Base-by-base conservation (phyloP, 2,797 vertebrate genomes). In the Tenualosa thibaudeaui region DNA sequence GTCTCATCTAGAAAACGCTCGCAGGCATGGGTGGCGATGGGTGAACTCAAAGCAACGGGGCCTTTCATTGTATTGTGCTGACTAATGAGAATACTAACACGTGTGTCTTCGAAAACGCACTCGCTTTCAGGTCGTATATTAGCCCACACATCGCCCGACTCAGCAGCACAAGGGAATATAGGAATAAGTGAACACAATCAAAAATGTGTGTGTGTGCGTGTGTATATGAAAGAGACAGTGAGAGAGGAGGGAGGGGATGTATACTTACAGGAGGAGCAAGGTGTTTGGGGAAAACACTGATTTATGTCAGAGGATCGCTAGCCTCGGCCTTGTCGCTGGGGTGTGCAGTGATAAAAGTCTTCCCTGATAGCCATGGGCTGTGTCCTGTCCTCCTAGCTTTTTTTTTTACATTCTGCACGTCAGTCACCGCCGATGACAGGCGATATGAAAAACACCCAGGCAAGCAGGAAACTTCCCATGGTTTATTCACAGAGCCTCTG, bases 401-500 rank as follows among this genome's bases (percentile, higher is more conserved):
- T 68, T 82, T 68, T 31, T 68, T 17, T 40, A 10, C 89, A 90
- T 91, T 90, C 81, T 84, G 86, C 62, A 53, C 82, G 56, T 50
- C 85, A 83, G 89, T 90, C 86, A 89, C 82, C 58, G 71, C 15
- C 17, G 71, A 78, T 78, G 71, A 78, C 87, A 87, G 24, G 22
- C 54, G 60, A 50, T 68, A 81, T 68, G 53, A 89, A 91, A 89
- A 87, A 81, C 81, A 82, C 86, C 60, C 83, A 86, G 81, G 85
- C 85, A 31, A 89, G 88, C 87, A 88, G 84, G 60, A 88, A 83
- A 82, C 86, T 58, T 51, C n/a, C 82, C 87, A 88, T 89, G 85
- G 82, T 91, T 90, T 89, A 92, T 91, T 92, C 89, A 91, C 82
- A 31, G 83, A 88, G 81, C 82, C 54, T 58, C 54, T 86, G 37